Evolutionary conservation across 2,113 vertebrate genomes (phyloP).

Genomic region (Scolopax mira): DNA sequence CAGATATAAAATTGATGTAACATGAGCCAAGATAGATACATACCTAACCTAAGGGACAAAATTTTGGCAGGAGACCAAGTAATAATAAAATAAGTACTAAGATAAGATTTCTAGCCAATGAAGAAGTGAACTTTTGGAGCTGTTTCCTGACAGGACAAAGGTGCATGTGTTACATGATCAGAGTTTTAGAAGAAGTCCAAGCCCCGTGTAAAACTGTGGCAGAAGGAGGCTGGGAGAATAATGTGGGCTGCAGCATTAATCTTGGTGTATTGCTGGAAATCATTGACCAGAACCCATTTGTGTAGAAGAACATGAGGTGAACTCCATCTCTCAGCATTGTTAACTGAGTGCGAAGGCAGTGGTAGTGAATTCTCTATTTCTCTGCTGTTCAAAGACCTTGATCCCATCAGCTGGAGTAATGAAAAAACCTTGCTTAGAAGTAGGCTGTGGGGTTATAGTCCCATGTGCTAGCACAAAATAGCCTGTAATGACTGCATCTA

Average conservation of each 20-base stretch:
- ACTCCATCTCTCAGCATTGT: neutral
- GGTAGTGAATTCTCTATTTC: neutral
- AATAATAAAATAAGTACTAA: neutral
- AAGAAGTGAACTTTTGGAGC: neutral
- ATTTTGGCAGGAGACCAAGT: neutral
- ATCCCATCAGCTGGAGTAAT: neutral
- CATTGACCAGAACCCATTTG: neutral
- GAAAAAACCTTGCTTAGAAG: neutral
- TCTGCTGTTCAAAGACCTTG: neutral
- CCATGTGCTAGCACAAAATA: neutral
- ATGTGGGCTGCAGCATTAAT: neutral
- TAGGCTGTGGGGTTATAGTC: neutral
- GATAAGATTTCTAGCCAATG: neutral
- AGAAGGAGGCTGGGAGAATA: neutral
- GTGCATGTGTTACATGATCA: rapidly evolving
- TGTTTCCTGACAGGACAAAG: neutral
- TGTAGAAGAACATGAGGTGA: rapidly evolving
- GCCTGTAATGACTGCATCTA: neutral
- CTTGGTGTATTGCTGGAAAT: neutral
- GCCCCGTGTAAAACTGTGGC: neutral
- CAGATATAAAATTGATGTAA: neutral
- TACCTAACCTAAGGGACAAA: neutral
- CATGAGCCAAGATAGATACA: neutral
- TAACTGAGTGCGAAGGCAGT: neutral
- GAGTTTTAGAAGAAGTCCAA: neutral